Evolutionary conservation across 2,113 vertebrate genomes (phyloP).

Genomic region (Murina feae): DNA sequence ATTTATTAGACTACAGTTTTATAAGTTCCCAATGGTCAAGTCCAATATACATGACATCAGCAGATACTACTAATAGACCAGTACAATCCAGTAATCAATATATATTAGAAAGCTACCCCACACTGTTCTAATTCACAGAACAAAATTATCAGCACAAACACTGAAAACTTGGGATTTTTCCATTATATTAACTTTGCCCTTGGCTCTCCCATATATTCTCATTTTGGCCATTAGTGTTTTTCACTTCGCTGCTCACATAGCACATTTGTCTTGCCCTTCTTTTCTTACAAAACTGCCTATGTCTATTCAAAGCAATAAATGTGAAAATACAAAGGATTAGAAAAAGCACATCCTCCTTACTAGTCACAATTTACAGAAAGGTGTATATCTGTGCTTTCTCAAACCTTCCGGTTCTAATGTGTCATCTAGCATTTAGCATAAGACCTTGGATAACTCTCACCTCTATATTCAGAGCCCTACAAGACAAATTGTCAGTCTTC

Average conservation of each 20-base stretch:
- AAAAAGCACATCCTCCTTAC: not conserved
- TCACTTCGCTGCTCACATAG: conserved; percentile 18
- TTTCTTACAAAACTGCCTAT: not conserved
- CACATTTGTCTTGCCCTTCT: not conserved
- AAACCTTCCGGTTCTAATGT: not conserved
- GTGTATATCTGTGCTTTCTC: not conserved
- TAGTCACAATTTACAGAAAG: not conserved
- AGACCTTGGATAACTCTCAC: not conserved
- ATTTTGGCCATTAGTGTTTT: conserved; percentile 23
- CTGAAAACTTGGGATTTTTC: conserved; percentile 18
- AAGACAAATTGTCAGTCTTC: not conserved
- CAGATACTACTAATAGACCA: not conserved
- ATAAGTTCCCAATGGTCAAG: not conserved
- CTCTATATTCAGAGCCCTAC: not conserved
- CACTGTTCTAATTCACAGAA: not conserved
- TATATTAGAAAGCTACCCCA: conserved; percentile 29
- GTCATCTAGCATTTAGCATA: not conserved
- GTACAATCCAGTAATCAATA: not conserved
- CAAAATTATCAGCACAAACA: not conserved
- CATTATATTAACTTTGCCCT: not conserved
- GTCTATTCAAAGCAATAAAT: conserved; percentile 17
- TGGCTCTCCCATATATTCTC: not conserved
- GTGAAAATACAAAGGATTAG: not conserved
- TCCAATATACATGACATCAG: not conserved
- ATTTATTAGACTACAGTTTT: not conserved